Base-by-base conservation (phyloP, 1,140 invertebrate genomes). In the Probaryconus sp. region DNA sequence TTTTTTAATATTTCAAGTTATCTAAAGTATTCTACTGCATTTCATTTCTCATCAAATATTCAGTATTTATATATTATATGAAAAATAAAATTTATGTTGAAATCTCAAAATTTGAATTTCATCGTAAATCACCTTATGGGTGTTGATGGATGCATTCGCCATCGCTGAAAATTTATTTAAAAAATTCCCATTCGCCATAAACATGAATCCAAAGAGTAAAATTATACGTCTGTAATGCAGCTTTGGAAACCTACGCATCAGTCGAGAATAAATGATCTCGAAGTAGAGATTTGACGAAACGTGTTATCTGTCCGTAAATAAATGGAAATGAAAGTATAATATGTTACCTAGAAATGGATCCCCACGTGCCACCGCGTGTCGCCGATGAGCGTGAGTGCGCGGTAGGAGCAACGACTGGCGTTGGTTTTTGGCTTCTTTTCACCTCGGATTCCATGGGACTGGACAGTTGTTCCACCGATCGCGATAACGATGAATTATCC, bases 401-500 rank as follows among this genome's bases (percentile, higher is more conserved):
- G 42, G 81, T 48, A 70, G 85, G 86, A 60, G 82, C 80, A 5
- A 80, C 72, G 65, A 87, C 79, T 51, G 85, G 81, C 76, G 79
- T 72, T 26, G 79, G 81, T 28, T 85, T 83, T 61, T 88, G 84
- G 78, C 81, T 83, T 65, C 82, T 79, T 73, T 85, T 82, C 2
- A 89, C 86, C 67, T 92, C 90, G 45, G 90, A 88, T 80, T 91
- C 90, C 61, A 90, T 86, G 1, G 91, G 90, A 72, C 91, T 92
- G 42, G 90, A 92, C 51, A 93, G 87, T 78, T 93, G 92, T 73
- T 93, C 94, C 48, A 95, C 94, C 55, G 94, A 95, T 79, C 94
- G 93, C 30, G 93, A 94, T 60, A 94, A 86, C 43, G 90, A 91
- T 28, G 90, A 91, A 63, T 91, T 90, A 83, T 93, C 92, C 77